phyloP scores from a whole-genome alignment of 1,140 invertebrate genomes.

The Drosophila willistoni region DNA sequence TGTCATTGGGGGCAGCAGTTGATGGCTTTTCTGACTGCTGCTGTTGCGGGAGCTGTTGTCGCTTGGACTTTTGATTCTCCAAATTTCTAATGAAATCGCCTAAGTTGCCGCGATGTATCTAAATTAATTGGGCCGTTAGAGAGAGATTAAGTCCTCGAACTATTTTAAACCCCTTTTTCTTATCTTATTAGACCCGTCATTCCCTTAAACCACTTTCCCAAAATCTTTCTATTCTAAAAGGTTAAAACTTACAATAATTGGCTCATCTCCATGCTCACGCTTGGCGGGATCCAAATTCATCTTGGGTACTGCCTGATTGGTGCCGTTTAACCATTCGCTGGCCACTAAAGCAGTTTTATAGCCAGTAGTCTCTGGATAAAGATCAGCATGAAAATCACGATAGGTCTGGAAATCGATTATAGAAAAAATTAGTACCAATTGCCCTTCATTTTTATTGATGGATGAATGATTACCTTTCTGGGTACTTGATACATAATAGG shows the following conservation, averaged over 20 bases:
- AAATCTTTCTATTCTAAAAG: background rate
- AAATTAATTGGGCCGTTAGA: constrained; percentile 25
- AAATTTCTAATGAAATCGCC: constrained; percentile 83
- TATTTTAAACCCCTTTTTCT: background rate
- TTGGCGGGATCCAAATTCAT: constrained; percentile 91
- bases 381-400: constrained; percentile 95
- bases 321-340: constrained; percentile 90
- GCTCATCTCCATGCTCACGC: constrained; percentile 85
- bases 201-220: background rate
- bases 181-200: background rate
- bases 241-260: constrained; percentile 85
- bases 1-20: constrained; percentile 48
- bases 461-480: constrained; percentile 85
- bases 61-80: constrained; percentile 78
- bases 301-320: constrained; percentile 88
- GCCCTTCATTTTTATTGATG: too few species aligned
- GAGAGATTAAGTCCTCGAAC: constrained; percentile 1
- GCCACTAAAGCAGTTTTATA: constrained; percentile 90
- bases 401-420: constrained; percentile 87
- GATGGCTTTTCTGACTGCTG: constrained; percentile 40
- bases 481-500: constrained; percentile 97
- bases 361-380: constrained; percentile 94
- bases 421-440: background rate
- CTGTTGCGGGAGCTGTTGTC: constrained; percentile 24
- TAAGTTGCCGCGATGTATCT: constrained; percentile 82